A percentile compares a stretch with the other conserved stretches of the same genome.
Conservation (phyloP, 2,113 vertebrate genomes). For the Paedocypris sp. region DNA sequence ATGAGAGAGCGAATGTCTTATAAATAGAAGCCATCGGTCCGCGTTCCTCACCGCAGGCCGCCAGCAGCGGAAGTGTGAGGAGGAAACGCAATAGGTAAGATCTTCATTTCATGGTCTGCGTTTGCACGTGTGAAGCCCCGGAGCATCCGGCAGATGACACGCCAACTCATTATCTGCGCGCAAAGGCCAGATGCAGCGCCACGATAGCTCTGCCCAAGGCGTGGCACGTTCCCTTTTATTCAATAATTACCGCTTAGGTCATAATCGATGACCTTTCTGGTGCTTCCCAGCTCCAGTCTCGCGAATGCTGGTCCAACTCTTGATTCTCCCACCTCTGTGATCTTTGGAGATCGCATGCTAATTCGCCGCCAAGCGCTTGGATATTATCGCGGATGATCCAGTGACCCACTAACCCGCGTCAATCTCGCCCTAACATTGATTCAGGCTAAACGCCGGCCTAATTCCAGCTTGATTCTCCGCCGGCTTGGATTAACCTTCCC, state of each 20-base stretch:
- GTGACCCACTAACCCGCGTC: not conserved
- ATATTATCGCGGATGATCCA: too few species aligned
- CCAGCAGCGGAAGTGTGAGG: too few species aligned
- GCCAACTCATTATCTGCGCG: not conserved
- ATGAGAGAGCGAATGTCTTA: too few species aligned
- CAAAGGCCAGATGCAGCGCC: constrained; percentile 5
- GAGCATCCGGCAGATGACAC: constrained; percentile 1
- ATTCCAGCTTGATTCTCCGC: not conserved
- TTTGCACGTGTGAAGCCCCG: not conserved
- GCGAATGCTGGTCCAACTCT: constrained; percentile 6
- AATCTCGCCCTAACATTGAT: not conserved
- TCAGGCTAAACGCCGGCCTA: not conserved
- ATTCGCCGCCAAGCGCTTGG: too few species aligned
- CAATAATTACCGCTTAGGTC: constrained; percentile 12
- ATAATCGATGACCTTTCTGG: constrained; percentile 18
- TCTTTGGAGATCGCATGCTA: too few species aligned
- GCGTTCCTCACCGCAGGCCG: too few species aligned
- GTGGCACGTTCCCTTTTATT: constrained; percentile 8
- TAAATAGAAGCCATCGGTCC: too few species aligned
- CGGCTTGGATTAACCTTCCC: constrained; percentile 8
- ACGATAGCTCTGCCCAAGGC: not conserved
- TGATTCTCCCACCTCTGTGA: not conserved
- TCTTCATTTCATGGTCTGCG: too few species aligned
- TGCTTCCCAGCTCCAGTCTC: not conserved
- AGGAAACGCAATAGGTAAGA: too few species aligned